Percentiles rank a stretch among this genome's conserved stretches.
Conservation (phyloP, 2,888 invertebrate species). For the Thecocarcelia acutangulata region DNA sequence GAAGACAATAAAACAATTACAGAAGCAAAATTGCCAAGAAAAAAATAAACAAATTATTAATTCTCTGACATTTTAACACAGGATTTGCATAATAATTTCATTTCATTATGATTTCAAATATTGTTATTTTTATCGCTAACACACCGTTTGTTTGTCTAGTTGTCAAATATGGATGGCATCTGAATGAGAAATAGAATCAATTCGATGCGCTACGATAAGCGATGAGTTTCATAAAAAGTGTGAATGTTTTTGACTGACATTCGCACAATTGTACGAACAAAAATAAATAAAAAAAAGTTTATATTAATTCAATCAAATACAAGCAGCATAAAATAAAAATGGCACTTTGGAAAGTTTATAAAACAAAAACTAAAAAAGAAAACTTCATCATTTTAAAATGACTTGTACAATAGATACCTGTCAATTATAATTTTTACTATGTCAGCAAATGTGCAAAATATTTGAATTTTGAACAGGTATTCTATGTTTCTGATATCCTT, state of each 20-base stretch:
- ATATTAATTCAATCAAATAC: slow-evolving; percentile 16
- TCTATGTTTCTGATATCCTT: slow-evolving; percentile 27
- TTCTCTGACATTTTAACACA: slow-evolving; percentile 60
- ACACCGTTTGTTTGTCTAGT: slow-evolving; percentile 18
- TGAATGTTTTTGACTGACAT: slow-evolving; percentile 45
- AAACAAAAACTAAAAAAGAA: not conserved
- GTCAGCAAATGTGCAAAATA: slow-evolving; percentile 19
- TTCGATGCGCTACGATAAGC: slow-evolving; percentile 14
- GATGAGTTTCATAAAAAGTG: slow-evolving; percentile 26
- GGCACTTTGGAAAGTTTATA: not conserved
- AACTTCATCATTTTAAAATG: slow-evolving; percentile 23
- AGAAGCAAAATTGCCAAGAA: not conserved
- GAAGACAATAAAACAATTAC: no score
- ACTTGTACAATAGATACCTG: slow-evolving; percentile 39
- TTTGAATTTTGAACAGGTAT: not conserved
- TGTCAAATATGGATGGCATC: slow-evolving; percentile 31
- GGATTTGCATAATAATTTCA: slow-evolving; percentile 66
- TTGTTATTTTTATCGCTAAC: slow-evolving; percentile 28
- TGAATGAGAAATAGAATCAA: slow-evolving; percentile 41
- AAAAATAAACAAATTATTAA: slow-evolving; percentile 37
- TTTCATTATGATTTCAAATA: slow-evolving; percentile 40
- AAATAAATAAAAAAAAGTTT: not conserved
- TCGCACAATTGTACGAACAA: not conserved
- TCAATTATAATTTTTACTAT: slow-evolving; percentile 46
- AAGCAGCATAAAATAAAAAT: not conserved